Conservation (phyloP, 2,888 invertebrate genomes). For the Ametastegia equiseti region DNA sequence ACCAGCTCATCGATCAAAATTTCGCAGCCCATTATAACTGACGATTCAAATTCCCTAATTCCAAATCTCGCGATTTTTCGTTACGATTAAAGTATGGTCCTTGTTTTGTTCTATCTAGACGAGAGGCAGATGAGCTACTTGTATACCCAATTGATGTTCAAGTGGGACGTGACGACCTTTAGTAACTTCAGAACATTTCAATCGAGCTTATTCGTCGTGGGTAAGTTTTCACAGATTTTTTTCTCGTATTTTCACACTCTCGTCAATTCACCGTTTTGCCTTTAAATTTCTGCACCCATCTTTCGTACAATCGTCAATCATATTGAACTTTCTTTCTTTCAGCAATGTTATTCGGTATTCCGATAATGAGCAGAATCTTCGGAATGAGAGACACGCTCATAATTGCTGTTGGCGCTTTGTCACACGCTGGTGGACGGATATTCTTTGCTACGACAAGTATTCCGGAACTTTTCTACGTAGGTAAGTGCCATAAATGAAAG, state of each 20-base stretch:
- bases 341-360: slow-evolving; percentile 84
- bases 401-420: slow-evolving; percentile 84
- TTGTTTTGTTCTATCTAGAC: too few species aligned
- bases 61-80: neutral
- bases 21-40: too few species aligned
- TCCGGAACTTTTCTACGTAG: slow-evolving; percentile 81
- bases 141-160: slow-evolving; percentile 85
- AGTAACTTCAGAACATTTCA: slow-evolving; percentile 87
- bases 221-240: slow-evolving; percentile 60
- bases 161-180: slow-evolving; percentile 84
- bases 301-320: neutral
- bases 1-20: too few species aligned
- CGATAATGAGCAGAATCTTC: slow-evolving; percentile 83
- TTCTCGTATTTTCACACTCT: neutral
- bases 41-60: neutral
- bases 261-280: slow-evolving; percentile 51
- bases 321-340: slow-evolving; percentile 52
- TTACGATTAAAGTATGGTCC: too few species aligned
- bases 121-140: slow-evolving; percentile 87
- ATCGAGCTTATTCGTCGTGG: slow-evolving; percentile 84
- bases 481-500: slow-evolving; percentile 66
- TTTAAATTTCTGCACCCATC: too few species aligned
- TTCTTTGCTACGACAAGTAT: slow-evolving; percentile 81
- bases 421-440: slow-evolving; percentile 84
- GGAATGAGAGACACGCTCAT: slow-evolving; percentile 85